A percentile compares a stretch with the other conserved stretches of the same genome.
Evolutionary conservation across 2,113 vertebrate species (phyloP).

Genomic region (Silurus glanis): DNA sequence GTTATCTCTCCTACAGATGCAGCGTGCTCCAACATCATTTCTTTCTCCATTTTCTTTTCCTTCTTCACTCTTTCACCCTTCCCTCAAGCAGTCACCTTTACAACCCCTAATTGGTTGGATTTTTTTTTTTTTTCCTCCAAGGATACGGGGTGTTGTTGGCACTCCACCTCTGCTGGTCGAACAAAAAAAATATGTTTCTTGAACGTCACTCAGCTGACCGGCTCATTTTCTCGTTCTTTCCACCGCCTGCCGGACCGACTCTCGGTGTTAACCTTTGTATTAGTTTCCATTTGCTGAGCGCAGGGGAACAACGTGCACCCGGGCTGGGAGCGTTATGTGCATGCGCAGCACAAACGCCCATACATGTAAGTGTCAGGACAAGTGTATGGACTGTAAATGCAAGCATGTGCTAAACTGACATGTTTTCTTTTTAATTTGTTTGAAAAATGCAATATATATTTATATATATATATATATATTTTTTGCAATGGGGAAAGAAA

Average conservation of each 20-base stretch:
- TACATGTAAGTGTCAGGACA: not conserved
- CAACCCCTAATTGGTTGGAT: constrained; percentile 16
- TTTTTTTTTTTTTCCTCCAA: not conserved
- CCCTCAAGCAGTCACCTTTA: not conserved
- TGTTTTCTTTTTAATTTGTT: not conserved
- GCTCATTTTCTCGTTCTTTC: constrained; percentile 50
- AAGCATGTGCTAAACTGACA: not conserved
- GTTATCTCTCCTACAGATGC: not conserved
- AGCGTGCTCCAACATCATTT: not conserved
- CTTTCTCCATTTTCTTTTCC: not conserved
- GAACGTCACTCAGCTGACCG: constrained; percentile 69
- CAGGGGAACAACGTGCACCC: constrained; percentile 40
- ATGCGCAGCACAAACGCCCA: not conserved
- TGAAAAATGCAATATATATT: not conserved
- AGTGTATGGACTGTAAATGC: not conserved
- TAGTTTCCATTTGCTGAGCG: constrained; percentile 59
- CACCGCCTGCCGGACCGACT: constrained; percentile 58
- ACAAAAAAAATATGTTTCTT: constrained; percentile 58
- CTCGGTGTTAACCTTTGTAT: constrained; percentile 70
- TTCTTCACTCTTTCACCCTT: not conserved
- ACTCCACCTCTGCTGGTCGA: constrained; percentile 54
- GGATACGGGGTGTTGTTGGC: constrained; percentile 18
- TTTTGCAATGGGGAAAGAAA: not conserved
- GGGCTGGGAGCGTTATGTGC: not conserved
- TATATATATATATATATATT: too few species aligned